Evolutionary conservation across 2,888 invertebrate genomes (phyloP), one percentile per base, ranked within the genome.

Genomic region (Caenorhabditis zanzibari): DNA sequence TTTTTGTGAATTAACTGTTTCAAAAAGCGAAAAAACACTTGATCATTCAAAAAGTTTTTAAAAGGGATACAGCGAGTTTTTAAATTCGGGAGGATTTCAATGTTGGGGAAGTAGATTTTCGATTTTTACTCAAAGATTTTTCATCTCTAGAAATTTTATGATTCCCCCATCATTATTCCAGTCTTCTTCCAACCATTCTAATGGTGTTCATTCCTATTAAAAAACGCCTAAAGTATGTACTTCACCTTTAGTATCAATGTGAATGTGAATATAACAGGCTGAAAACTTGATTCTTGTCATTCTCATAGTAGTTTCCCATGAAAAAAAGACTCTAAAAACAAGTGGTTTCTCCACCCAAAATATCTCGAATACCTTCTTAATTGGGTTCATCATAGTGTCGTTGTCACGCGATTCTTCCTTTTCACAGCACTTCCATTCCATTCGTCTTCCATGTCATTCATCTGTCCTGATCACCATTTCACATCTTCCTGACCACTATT

Each of bases 91-190:
- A n/a, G n/a, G n/a, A n/a, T n/a, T n/a, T n/a, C n/a, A n/a, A n/a
- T n/a, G n/a, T n/a, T n/a, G n/a, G n/a, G n/a, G n/a, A n/a, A n/a
- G n/a, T n/a, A n/a, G n/a, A n/a, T n/a, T n/a, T n/a, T n/a, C n/a
- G n/a, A n/a, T n/a, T n/a, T n/a, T n/a, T n/a, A n/a, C n/a, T n/a
- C n/a, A n/a, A n/a, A n/a, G n/a, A n/a, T n/a, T n/a, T n/a, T 38
- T 12, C 38, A 10, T 12, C 38, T 38, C 38, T 12, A 12, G 12
- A 6, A 38, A 12, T 32, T 7, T 44, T 16, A 16, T 16, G 44
- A 47, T 19, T n/a, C 47, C 19, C 38, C 38, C 56, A 16, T 56
- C 41, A 24, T 68, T 41, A n/a, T 35, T 54, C 47, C 47, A 47
- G 47, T 24, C 41, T 10, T 12, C 35, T 14, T 47, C 64, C 56